phyloP scores from a whole-genome alignment of 2,797 vertebrate species.

The Gymnoscopelus braueri region DNA sequence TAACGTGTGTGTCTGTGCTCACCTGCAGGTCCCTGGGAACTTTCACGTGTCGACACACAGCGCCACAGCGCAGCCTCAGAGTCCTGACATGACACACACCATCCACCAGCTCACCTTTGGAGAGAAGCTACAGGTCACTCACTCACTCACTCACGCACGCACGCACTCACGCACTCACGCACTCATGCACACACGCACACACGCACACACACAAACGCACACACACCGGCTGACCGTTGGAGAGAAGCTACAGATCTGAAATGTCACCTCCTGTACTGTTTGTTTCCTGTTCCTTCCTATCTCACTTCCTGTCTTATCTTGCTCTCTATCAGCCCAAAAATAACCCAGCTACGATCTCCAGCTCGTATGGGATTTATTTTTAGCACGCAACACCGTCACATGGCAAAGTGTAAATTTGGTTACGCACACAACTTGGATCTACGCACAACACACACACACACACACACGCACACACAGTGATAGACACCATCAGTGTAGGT shows the following conservation, averaged over 20 bases:
- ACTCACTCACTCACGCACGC: not conserved
- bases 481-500: not conserved
- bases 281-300: too few species aligned
- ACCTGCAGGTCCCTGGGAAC: conserved; percentile 93
- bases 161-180: conserved; percentile 7
- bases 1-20: conserved; percentile 17
- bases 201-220: not conserved
- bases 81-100: conserved; percentile 95
- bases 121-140: conserved; percentile 90
- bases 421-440: conserved; percentile 5
- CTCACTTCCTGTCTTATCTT: not conserved
- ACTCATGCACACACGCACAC: not conserved
- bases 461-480: not conserved
- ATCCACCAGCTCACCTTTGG: conserved; percentile 97
- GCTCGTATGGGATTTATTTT: not conserved
- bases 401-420: too few species aligned
- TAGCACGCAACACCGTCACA: too few species aligned
- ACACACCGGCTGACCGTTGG: not conserved
- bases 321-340: not conserved
- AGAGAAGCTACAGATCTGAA: too few species aligned
- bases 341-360: not conserved
- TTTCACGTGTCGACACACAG: conserved; percentile 98
- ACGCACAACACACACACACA: not conserved
- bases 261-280: too few species aligned
- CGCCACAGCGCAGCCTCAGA: conserved; percentile 95